phyloP scores from a whole-genome alignment of 2,797 vertebrate genomes.

The Coendou prehensilis region DNA sequence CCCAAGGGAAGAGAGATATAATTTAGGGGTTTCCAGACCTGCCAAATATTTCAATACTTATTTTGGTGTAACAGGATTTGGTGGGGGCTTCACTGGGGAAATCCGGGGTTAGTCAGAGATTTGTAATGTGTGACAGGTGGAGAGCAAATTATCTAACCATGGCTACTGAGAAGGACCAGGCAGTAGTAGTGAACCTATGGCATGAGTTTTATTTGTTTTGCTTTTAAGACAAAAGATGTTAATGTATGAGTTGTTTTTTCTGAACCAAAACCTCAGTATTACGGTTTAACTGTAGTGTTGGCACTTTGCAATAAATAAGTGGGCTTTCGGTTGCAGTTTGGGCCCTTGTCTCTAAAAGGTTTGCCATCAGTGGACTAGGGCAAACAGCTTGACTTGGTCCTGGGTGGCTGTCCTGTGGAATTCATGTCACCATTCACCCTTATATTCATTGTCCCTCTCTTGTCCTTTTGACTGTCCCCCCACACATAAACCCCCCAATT shows the following conservation, averaged over 20 bases:
- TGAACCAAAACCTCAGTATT: background rate
- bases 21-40: rapidly evolving
- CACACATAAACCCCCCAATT: background rate
- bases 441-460: background rate
- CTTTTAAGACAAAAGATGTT: background rate
- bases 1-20: background rate
- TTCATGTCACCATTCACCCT: background rate
- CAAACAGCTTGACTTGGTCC: background rate
- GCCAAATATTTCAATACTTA: background rate
- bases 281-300: background rate
- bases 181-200: background rate
- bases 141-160: background rate
- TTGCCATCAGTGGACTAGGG: background rate
- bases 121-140: background rate
- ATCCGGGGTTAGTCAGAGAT: background rate
- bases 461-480: background rate
- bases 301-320: background rate
- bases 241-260: background rate
- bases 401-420: background rate
- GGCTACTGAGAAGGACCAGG: background rate
- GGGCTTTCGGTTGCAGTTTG: background rate
- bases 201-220: background rate
- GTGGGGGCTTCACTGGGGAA: slow-evolving; percentile 11
- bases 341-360: background rate
- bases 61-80: slow-evolving; percentile 53